Conservation (phyloP, 2,888 invertebrate species). For the Lymantria monacha region DNA sequence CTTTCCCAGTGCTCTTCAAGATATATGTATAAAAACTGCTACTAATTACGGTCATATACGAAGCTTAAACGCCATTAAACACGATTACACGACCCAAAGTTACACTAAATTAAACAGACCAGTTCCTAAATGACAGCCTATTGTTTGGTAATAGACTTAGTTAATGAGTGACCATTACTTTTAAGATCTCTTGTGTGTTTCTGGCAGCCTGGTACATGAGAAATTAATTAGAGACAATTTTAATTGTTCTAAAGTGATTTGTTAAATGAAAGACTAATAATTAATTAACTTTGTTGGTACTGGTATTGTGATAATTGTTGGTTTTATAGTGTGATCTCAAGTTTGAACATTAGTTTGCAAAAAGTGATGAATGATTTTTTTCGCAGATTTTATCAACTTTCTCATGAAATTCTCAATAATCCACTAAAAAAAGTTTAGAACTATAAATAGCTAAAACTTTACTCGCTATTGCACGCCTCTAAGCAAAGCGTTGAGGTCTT, state of each 20-base stretch:
- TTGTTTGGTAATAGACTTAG: slow-evolving; percentile 18
- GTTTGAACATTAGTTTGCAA: too few species aligned
- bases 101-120: slow-evolving; percentile 32
- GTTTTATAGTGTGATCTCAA: too few species aligned
- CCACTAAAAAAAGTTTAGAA: too few species aligned
- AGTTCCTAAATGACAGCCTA: slow-evolving; percentile 30
- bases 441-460: too few species aligned
- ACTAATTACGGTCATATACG: slow-evolving; percentile 25
- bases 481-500: too few species aligned
- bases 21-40: slow-evolving; percentile 3
- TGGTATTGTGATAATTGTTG: too few species aligned
- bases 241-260: slow-evolving; percentile 31
- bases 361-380: too few species aligned
- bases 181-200: slow-evolving; percentile 22
- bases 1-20: background rate
- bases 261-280: slow-evolving; percentile 23
- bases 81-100: slow-evolving; percentile 19
- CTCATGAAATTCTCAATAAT: too few species aligned
- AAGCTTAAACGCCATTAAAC: slow-evolving; percentile 27
- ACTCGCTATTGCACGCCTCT: too few species aligned
- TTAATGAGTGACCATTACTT: slow-evolving; percentile 47
- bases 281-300: background rate
- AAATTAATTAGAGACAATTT: slow-evolving; percentile 42
- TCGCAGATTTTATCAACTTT: too few species aligned
- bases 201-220: slow-evolving; percentile 39